phyloP scores from a whole-genome alignment of 2,888 invertebrate species.

The Dasysyrphus albostriatus region DNA sequence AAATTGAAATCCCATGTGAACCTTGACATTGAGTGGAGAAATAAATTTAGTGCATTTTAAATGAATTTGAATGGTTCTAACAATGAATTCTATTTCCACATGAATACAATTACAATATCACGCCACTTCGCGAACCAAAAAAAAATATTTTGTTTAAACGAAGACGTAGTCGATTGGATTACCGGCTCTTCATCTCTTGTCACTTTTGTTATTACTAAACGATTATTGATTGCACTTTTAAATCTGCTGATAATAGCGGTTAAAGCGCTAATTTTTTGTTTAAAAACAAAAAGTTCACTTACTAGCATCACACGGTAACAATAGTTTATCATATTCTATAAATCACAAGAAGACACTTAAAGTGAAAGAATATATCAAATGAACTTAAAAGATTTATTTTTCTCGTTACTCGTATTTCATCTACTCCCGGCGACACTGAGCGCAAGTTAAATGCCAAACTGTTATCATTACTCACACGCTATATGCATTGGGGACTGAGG shows the following conservation, averaged over 20 bases:
- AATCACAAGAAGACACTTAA: constrained; percentile 5
- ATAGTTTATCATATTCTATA: constrained; percentile 62
- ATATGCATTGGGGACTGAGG: constrained; percentile 31
- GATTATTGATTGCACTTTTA: neutral
- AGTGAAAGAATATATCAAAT: neutral
- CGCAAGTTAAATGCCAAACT: constrained; percentile 39
- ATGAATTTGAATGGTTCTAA: neutral
- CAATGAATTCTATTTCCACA: neutral
- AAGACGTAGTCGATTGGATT: neutral
- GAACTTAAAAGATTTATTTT: constrained; percentile 7
- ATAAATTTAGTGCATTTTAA: neutral
- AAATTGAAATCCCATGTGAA: neutral
- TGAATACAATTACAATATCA: constrained; percentile 24
- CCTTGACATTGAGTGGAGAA: constrained; percentile 30
- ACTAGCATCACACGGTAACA: constrained; percentile 73
- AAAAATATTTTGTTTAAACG: too few relatives aligned
- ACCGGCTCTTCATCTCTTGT: neutral
- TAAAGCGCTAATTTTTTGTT: neutral
- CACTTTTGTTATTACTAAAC: neutral
- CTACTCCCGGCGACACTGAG: constrained; percentile 28
- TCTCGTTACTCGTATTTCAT: constrained; percentile 8
- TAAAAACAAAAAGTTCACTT: constrained; percentile 26
- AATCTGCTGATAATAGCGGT: neutral
- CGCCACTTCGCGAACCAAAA: neutral
- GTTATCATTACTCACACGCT: constrained; percentile 50